phyloP scores from a whole-genome alignment of 1,140 invertebrate species.

The Tribolium madens region DNA sequence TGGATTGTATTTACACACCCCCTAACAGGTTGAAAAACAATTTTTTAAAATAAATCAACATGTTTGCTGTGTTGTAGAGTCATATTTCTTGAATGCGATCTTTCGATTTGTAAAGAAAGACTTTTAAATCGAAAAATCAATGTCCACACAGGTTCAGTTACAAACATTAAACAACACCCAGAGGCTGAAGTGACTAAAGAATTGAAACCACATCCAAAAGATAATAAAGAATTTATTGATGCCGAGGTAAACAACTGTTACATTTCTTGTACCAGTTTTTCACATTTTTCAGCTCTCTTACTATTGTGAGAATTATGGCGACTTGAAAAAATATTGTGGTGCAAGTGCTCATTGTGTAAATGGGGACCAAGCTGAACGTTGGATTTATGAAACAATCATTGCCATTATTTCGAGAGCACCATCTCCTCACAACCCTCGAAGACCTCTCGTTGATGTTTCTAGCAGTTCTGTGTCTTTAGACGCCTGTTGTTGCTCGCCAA shows the following conservation, averaged over 20 bases:
- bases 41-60: constrained; percentile 24
- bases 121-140: constrained; percentile 56
- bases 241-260: constrained; percentile 56
- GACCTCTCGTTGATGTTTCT: constrained; percentile 51
- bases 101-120: constrained; percentile 60
- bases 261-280: background rate
- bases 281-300: constrained; percentile 50
- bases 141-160: constrained; percentile 55
- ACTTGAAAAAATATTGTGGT: constrained; percentile 63
- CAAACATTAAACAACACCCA: constrained; percentile 45
- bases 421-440: constrained; percentile 55
- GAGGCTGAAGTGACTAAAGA: constrained; percentile 44
- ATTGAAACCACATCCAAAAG: constrained; percentile 60
- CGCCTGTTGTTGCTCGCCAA: constrained; percentile 19
- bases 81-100: constrained; percentile 62
- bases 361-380: constrained; percentile 58
- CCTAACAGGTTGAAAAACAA: constrained; percentile 78
- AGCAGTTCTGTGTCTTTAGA: constrained; percentile 50
- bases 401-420: constrained; percentile 55
- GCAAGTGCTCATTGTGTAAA: constrained; percentile 58
- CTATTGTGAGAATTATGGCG: constrained; percentile 62
- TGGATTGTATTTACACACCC: constrained; percentile 72
- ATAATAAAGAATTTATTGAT: constrained; percentile 54
- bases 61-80: constrained; percentile 49
- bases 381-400: constrained; percentile 61